Base-by-base conservation (phyloP, 2,888 invertebrate genomes). In the Andrena dorsata region DNA sequence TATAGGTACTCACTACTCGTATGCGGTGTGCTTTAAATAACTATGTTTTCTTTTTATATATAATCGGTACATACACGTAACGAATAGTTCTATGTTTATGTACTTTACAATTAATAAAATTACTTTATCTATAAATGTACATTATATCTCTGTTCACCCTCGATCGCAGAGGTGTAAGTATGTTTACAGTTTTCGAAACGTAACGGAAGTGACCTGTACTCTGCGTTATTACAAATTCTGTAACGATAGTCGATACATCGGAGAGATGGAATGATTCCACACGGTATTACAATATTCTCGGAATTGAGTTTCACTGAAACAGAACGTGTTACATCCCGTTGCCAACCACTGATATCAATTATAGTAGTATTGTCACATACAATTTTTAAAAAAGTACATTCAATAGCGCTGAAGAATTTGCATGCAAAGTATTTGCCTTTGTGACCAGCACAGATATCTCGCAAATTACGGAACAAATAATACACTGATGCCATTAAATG, bases 401-500 rank as follows among this genome's bases (percentile, higher is more conserved):
- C 23, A 58, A 60, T 20, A 61, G 71, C 26, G 70, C 74, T 75
- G 53, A 75, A 76, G 41, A 72, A 74, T 76, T 76, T 84, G 58
- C 41, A 71, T 70, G 58, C 23, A 75, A 71, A 60, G 23, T 75
- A 53, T 64, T 64, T 41, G 0, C 69, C 75, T 73, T 80, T 82
- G 78, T 83, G 77, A 60, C 85, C 81, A 84, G 82, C 76, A 87
- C 77, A 70, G 41, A 47, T 56, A 13, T n/a, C 41, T 65, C 26
- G 61, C 60, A 61, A 68, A 49, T 75, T 41, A 58, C 68, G 28
- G 41, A 79, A 60, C 61, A 74, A 82, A 75, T 58, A 41, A 73
- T 85, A 77, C 68, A 77, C 58, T 68, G 89, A 90, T 90, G 87
- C 85, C 76, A 41, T 81, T 88, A 89, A 90, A 89, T 89, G 90